Base-by-base conservation (phyloP, 2,797 vertebrate genomes). In the Sebastolobus alascanus region DNA sequence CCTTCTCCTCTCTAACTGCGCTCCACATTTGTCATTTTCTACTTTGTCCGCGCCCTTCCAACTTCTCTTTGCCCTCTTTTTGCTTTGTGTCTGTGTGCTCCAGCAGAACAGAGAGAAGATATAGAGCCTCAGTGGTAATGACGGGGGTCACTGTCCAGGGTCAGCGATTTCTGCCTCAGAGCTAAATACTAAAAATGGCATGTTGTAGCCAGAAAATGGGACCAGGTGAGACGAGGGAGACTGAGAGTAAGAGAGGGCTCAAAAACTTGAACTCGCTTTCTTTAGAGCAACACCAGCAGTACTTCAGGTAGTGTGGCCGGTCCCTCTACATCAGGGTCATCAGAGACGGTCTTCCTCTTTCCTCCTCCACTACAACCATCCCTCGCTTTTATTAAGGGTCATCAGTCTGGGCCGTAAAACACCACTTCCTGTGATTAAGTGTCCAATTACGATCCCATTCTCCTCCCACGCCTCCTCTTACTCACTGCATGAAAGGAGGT, bases 341-440 rank as follows among this genome's bases (percentile, higher is more conserved):
- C 68, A 79, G 50, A 80, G 73, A 43, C 59, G 38, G 12, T 66
- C 18, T 25, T 72, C 54, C 40, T 82, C 75, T 69, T 68, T 70
- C 52, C 37, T 56, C 60, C 56, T 9, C 20, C 60, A 16, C 33
- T 31, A 6, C 67, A 63, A 8, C 79, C 56, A 66, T 64, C 43
- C 46, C 38, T 87, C 59, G 22, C 79, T 80, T 70, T 75, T 55
- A 75, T 83, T 86, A 80, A 76, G 64, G 84, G 80, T 87, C 89
- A 90, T 92, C 87, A 74, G 73, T 72, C 85, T 43, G 58, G 63
- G 73, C 80, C 58, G 29, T 89, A 80, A 94, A 91, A 89, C 76
- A 80, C 68, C 88, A 83, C 90, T 92, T 90, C 73, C 83, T 37
- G 37, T 91, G 90, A 95, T 94, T 91, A 93, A 93, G 90, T 87